phyloP scores from a whole-genome alignment of 2,113 vertebrate genomes.

The Ochotona curzoniae region DNA sequence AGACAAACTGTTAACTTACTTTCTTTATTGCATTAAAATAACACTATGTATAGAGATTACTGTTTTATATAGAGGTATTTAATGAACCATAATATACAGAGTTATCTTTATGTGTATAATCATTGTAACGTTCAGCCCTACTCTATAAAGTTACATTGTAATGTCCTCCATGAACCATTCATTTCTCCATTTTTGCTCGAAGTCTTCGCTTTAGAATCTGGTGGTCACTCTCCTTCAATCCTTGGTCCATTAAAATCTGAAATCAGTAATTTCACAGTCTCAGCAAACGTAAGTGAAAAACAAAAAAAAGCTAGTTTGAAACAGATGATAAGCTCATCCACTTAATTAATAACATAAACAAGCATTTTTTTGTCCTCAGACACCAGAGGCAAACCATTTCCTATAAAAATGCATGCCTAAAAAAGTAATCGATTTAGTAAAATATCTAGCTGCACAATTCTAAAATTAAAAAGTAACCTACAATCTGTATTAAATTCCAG shows the following conservation, averaged over 20 bases:
- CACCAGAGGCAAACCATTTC: neutral
- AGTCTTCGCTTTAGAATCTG: constrained; percentile 91
- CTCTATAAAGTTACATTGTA: constrained; percentile 46
- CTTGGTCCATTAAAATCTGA: constrained; percentile 89
- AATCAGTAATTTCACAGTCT: constrained; percentile 70
- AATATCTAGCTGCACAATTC: constrained; percentile 46
- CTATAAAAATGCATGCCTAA: neutral
- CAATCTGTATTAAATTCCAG: neutral
- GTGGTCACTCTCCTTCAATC: constrained; percentile 91
- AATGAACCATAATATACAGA: constrained; percentile 59
- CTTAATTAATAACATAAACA: constrained; percentile 14
- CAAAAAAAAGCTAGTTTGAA: constrained; percentile 50
- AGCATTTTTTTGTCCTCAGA: constrained; percentile 16
- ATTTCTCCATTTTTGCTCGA: constrained; percentile 86
- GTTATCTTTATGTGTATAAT: constrained; percentile 42
- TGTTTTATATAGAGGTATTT: constrained; percentile 66
- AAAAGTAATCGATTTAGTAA: constrained; percentile 44
- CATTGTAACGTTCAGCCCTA: too few relatives aligned
- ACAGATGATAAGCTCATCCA: constrained; percentile 1
- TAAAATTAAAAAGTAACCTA: constrained; percentile 50
- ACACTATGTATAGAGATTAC: constrained; percentile 64
- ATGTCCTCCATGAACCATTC: constrained; percentile 62
- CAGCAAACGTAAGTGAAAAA: constrained; percentile 19
- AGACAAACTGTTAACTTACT: constrained; percentile 33
- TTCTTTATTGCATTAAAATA: constrained; percentile 81